Base-by-base conservation (phyloP, 2,113 vertebrate species). In the Dolichotis patagonum region DNA sequence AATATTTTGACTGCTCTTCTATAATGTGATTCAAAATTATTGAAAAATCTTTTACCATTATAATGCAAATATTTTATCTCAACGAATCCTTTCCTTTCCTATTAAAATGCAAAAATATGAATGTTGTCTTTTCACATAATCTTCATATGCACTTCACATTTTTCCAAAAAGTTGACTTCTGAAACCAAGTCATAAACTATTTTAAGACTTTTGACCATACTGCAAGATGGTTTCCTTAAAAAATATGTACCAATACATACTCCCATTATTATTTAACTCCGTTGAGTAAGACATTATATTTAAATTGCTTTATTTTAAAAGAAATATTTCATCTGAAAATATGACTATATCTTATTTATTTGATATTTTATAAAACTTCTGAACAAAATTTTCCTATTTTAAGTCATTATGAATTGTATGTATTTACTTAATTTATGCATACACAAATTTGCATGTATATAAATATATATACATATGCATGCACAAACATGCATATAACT, bases 221-320 rank as follows among this genome's bases (percentile, higher is more conserved):
- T 82, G 22, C 11, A 90, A 77, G n/a, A 41, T 58, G 56, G 5
- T 38, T 89, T 86, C 54, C 13, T 67, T 67, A 32, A 82, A 86
- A 63, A 26, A 11, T 65, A 32, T 63, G 10, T 4, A 80, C 11
- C 28, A 60, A 4, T 43, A n/a, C 1, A 63, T 77, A 14, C 41
- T 54, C n/a, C 49, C 14, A 20, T 80, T 83, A 46, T 89, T 65
- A 89, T 77, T 77, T 78, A 16, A 67, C 32, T 75, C 17, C 82
- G 49, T 69, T 58, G 10, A 81, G 35, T 93, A 92, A 87, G 24
- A 24, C 49, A 1, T 28, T 38, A 32, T 67, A 32, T 58, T 82
- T 78, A 62, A 91, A 41, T 75, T 80, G 49, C 3, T 93, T 85
- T 62, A 58, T 95, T 88, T 95, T 93, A 73, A 94, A 85, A 49